Base-by-base conservation (phyloP, 1,140 invertebrate species). In the Drosophila repleta region DNA sequence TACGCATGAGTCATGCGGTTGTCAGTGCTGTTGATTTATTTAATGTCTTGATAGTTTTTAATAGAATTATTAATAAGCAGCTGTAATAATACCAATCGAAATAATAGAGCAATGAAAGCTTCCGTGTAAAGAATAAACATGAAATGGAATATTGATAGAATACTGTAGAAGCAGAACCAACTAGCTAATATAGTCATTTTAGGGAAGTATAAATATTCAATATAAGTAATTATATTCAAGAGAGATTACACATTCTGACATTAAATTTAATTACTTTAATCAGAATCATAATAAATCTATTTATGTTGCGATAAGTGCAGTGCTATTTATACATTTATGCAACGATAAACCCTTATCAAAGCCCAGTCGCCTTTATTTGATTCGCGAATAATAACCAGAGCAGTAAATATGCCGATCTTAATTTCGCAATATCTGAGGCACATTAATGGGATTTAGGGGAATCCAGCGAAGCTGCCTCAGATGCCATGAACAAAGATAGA, bases 401-500 rank as follows among this genome's bases (percentile, higher is more conserved):
- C 26, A 17, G 21, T 53, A 18, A 53, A 52, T 11, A 21, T 13
- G 20, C 20, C 10, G 8, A n/a, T 13, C 51, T 52, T 17, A 26
- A 39, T 51, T 39, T 43, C 17, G 6, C 4, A 32, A 61, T 41
- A 32, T 24, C 11, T 5, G 21, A 37, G 10, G 45, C 56, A 10
- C 35, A 35, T 51, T 43, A 61, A 35, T 5, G 4, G 35, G 56
- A n/a, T 32, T 35, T 51, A 18, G 11, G 11, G 49, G 24, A 45
- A 39, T 21, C 13, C 17, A 32, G 17, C 57, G 46, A 53, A 53
- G 26, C 26, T 49, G 2, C 20, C n/a, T 65, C 46, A 60, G 76
- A 71, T 74, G 24, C 24, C 32, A 26, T 55, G 35, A 51, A 70
- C 51, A 71, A 74, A 66, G 52, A 52, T 26, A 43, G 49, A 48